Conservation (phyloP, 1,140 invertebrate genomes). For the Dendroctonus valens region DNA sequence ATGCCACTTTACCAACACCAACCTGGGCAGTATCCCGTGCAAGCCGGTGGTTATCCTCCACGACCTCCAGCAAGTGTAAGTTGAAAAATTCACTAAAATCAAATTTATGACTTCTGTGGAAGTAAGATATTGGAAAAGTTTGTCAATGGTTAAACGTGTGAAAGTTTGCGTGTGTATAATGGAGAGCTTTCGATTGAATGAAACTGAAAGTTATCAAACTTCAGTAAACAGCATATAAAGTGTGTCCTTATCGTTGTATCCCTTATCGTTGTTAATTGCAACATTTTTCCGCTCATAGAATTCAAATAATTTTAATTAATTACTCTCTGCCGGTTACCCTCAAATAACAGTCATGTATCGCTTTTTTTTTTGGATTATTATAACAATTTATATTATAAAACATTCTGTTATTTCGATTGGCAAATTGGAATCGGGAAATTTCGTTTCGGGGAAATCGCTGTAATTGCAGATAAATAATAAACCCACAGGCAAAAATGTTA, state of each 20-base stretch:
- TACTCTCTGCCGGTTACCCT: too few relatives aligned
- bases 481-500: too few relatives aligned
- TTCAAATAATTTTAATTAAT: not conserved
- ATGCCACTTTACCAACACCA: conserved; percentile 57
- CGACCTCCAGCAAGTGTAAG: conserved; percentile 53
- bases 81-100: conserved; percentile 29
- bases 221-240: conserved; percentile 7
- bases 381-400: not conserved
- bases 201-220: conserved; percentile 17
- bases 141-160: conserved; percentile 15
- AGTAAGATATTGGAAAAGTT: not conserved
- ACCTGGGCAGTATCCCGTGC: conserved; percentile 56
- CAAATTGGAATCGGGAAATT: not conserved
- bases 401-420: conserved; percentile 2
- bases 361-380: too few relatives aligned
- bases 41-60: conserved; percentile 54
- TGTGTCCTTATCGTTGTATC: not conserved
- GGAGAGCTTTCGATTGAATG: conserved; percentile 7
- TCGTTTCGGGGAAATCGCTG: too few relatives aligned
- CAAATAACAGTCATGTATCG: too few relatives aligned
- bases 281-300: not conserved
- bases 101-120: not conserved
- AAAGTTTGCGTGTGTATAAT: conserved; percentile 18
- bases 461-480: too few relatives aligned
- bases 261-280: not conserved